A percentile compares a stretch with the other conserved stretches of the same genome.
Evolutionary conservation across 2,797 vertebrate genomes (phyloP).

Genomic region (Eremophila alpestris): DNA sequence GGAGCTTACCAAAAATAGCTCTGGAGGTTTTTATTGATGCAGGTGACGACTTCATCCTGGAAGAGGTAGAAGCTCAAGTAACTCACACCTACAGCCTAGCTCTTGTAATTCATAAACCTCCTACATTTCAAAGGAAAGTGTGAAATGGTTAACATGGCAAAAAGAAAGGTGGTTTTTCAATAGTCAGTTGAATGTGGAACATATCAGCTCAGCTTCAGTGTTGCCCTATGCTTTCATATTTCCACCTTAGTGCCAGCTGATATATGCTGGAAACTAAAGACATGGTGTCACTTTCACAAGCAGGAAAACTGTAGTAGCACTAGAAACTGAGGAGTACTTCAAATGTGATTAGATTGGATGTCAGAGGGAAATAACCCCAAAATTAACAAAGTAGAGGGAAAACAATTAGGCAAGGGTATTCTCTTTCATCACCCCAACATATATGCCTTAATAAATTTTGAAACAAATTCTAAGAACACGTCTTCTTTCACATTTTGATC

Average conservation of each 20-base stretch:
- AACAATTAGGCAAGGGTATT: not conserved
- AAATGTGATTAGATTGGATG: not conserved
- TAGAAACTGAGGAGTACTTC: not conserved
- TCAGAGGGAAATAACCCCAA: not conserved
- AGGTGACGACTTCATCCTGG: not conserved
- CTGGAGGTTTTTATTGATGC: not conserved
- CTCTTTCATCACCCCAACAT: not conserved
- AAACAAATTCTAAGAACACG: not conserved
- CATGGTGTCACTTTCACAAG: not conserved
- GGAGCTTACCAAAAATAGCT: not conserved
- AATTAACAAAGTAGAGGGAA: not conserved
- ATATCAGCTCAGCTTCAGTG: not conserved
- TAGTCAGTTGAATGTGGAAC: not conserved
- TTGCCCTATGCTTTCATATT: not conserved
- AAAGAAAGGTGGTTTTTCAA: not conserved
- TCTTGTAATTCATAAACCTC: not conserved
- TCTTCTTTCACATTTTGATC: not conserved
- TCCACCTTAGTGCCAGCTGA: not conserved
- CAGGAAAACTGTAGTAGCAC: not conserved
- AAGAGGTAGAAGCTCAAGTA: not conserved
- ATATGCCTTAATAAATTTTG: not conserved
- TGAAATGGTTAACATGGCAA: not conserved
- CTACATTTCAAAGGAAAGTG: not conserved
- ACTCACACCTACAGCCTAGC: not conserved
- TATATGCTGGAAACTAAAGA: not conserved